Evolutionary conservation across 2,797 vertebrate species (phyloP).

Genomic region (Takifugu rubripes): DNA sequence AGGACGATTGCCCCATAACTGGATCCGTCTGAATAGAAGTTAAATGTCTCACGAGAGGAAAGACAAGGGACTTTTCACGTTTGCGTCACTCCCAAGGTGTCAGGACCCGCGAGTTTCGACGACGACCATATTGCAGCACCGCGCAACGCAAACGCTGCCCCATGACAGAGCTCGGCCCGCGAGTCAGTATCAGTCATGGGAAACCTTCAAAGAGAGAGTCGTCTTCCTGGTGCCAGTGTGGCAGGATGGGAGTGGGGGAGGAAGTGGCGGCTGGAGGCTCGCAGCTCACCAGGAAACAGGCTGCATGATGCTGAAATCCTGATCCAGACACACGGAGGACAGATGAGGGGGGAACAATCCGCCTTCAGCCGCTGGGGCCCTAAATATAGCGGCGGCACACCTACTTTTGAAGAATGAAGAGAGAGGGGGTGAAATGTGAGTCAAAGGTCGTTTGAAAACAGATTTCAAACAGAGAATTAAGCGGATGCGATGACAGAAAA

Average conservation of each 20-base stretch:
- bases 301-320: conserved; percentile 12
- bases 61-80: too few relatives aligned
- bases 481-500: not conserved
- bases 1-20: not conserved
- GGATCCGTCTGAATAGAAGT: not conserved
- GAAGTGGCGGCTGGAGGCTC: conserved; percentile 54
- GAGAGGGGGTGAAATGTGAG: not conserved
- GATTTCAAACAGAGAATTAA: not conserved
- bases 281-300: conserved; percentile 38
- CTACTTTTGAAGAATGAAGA: not conserved
- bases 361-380: not conserved
- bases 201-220: conserved; percentile 55
- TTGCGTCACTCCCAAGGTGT: too few relatives aligned
- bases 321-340: conserved; percentile 24
- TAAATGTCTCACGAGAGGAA: not conserved
- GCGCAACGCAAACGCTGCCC: not conserved
- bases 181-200: conserved; percentile 23
- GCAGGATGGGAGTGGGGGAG: conserved; percentile 61
- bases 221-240: conserved; percentile 56
- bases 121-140: too few relatives aligned
- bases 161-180: not conserved
- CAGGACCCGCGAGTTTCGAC: too few relatives aligned
- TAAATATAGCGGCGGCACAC: conserved; percentile 17
- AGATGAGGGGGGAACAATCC: not conserved
- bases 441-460: conserved; percentile 2